phyloP scores from a whole-genome alignment of 64 coral and sea anemone species.

The Hydrozoanthus tunicans region DNA sequence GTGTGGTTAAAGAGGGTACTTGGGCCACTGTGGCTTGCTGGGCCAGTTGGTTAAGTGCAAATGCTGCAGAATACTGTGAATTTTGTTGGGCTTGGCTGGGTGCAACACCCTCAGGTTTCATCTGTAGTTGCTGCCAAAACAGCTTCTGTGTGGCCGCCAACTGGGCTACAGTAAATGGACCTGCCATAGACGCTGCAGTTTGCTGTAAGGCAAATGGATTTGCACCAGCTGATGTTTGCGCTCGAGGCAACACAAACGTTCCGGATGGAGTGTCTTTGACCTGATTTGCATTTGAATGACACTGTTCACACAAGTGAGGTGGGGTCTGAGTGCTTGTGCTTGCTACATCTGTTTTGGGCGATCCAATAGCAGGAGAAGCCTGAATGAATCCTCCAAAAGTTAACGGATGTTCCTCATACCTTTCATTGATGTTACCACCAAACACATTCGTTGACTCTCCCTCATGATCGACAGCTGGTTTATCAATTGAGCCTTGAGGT shows the following conservation, averaged over 20 bases:
- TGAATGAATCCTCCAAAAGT: constrained; percentile 19
- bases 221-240: neutral
- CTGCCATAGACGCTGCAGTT: neutral
- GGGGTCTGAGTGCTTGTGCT: constrained; percentile 28
- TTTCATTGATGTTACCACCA: neutral
- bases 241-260: neutral
- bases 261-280: neutral
- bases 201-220: constrained; percentile 21
- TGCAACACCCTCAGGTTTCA: constrained; percentile 30
- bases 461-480: neutral
- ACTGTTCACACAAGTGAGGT: constrained; percentile 32
- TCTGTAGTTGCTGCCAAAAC: constrained; percentile 75
- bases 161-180: constrained; percentile 3
- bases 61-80: constrained; percentile 53
- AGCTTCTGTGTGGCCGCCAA: constrained; percentile 20
- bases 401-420: constrained; percentile 1
- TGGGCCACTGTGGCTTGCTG: constrained; percentile 28
- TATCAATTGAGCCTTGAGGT: neutral
- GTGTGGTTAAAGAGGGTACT: neutral
- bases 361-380: neutral
- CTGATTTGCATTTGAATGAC: neutral
- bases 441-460: constrained; percentile 7
- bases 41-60: constrained; percentile 6
- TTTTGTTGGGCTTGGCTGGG: constrained; percentile 23
- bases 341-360: neutral